Evolutionary conservation across 1,140 invertebrate genomes (phyloP).

Genomic region (Listronotus bonariensis): DNA sequence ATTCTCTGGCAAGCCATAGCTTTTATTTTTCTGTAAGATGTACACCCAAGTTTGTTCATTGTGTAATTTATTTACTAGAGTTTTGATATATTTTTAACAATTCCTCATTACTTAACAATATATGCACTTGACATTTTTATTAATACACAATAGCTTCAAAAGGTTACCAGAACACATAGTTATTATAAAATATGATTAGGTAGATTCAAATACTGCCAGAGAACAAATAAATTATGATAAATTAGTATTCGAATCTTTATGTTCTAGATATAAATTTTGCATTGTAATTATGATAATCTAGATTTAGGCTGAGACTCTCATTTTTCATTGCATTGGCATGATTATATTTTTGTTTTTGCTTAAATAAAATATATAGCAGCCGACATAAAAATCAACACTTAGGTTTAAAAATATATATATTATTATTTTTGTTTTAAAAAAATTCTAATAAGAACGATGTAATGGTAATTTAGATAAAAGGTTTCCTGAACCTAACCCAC

Average conservation of each 20-base stretch:
- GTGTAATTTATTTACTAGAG: conserved; percentile 1
- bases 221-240: conserved; percentile 16
- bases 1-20: background rate
- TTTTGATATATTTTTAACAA: conserved; percentile 18
- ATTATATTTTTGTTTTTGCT: too few relatives aligned
- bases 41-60: background rate
- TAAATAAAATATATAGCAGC: too few relatives aligned
- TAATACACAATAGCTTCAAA: conserved; percentile 10
- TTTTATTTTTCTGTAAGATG: background rate
- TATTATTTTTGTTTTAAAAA: too few relatives aligned
- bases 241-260: conserved; percentile 4
- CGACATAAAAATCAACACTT: too few relatives aligned
- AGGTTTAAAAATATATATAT: too few relatives aligned
- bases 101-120: conserved; percentile 14
- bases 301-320: too few relatives aligned
- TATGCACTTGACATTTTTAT: conserved; percentile 14
- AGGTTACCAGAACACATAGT: conserved; percentile 11
- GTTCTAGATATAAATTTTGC: too few relatives aligned
- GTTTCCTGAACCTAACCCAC: too few relatives aligned
- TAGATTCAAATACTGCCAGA: conserved; percentile 12
- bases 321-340: too few relatives aligned
- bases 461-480: too few relatives aligned
- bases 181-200: conserved; percentile 16
- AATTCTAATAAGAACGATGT: too few relatives aligned
- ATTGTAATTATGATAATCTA: too few relatives aligned